phyloP scores from a whole-genome alignment of 2,797 vertebrate species.

The Catharus ustulatus region DNA sequence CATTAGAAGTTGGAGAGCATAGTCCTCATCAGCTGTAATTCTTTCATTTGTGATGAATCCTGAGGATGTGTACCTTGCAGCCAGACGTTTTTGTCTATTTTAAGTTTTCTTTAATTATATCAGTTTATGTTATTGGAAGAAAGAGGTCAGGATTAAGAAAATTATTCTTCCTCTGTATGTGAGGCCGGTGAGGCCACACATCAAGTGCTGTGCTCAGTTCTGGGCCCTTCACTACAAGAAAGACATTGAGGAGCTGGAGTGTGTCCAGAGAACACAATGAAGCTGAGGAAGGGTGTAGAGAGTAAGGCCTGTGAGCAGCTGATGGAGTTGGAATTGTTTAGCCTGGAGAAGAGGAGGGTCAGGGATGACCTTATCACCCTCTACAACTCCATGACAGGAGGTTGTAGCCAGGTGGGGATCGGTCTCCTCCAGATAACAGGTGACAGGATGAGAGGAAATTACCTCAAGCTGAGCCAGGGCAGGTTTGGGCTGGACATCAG shows the following conservation, averaged over 20 bases:
- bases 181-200: fast-evolving
- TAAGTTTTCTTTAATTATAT: not conserved
- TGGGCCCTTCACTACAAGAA: not conserved
- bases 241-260: not conserved
- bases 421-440: not conserved
- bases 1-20: not conserved
- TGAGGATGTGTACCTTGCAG: not conserved
- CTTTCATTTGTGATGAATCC: not conserved
- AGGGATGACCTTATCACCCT: not conserved
- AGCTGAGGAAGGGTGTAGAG: not conserved
- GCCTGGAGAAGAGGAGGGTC: not conserved
- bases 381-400: not conserved
- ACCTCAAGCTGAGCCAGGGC: not conserved
- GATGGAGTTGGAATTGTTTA: not conserved
- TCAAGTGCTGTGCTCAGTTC: not conserved
- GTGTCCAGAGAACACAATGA: fast-evolving
- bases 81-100: not conserved
- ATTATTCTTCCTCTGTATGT: not conserved
- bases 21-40: not conserved
- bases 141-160: not conserved
- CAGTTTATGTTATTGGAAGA: not conserved
- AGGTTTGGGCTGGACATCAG: not conserved
- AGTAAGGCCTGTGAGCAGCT: not conserved
- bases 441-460: not conserved
- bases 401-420: not conserved